Evolutionary conservation across 2,113 vertebrate species (phyloP).

Genomic region (Phasianus colchicus): DNA sequence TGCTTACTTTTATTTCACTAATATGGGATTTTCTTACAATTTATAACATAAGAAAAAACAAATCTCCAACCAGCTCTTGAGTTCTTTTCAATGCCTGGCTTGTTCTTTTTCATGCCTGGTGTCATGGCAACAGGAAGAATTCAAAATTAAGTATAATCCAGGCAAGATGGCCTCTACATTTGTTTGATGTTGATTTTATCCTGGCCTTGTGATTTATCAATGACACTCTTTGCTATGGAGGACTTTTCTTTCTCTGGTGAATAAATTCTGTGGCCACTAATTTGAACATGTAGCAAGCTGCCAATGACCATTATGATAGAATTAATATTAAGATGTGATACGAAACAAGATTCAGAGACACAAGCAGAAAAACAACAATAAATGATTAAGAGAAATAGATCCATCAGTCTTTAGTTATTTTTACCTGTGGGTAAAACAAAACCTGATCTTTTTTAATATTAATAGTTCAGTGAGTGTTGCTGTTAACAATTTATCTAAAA

Average conservation of each 20-base stretch:
- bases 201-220: neutral
- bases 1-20: neutral
- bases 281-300: neutral
- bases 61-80: constrained; percentile 13
- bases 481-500: neutral
- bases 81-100: constrained; percentile 1
- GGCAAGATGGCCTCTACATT: neutral
- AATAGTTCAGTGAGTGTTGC: neutral
- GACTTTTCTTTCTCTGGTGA: neutral
- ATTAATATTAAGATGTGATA: neutral
- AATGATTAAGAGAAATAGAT: neutral
- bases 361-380: neutral
- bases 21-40: constrained; percentile 14
- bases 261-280: neutral
- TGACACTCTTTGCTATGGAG: neutral
- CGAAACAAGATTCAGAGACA: neutral
- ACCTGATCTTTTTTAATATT: neutral
- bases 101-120: constrained; percentile 30
- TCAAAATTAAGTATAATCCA: constrained; percentile 43
- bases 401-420: neutral
- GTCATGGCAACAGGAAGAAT: constrained; percentile 60
- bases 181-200: neutral
- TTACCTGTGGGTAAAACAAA: neutral
- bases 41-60: constrained; percentile 18
- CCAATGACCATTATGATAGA: neutral